Conservation (phyloP, 2,113 vertebrate genomes). For the Emberiza fucata region DNA sequence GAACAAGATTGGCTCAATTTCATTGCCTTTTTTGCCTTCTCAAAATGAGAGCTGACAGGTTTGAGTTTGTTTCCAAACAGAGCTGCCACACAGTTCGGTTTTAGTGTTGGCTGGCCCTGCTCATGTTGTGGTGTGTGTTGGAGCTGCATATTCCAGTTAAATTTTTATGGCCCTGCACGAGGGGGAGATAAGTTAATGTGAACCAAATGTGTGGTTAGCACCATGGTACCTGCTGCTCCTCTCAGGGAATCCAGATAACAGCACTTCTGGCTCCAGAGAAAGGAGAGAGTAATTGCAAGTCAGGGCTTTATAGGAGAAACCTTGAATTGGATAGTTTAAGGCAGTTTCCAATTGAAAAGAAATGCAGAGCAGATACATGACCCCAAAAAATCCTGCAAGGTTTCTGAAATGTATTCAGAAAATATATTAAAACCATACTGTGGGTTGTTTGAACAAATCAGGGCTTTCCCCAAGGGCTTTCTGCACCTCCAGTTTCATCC, state of each 20-base stretch:
- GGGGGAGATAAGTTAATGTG: slow-evolving; percentile 24
- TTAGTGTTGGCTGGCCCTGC: not conserved
- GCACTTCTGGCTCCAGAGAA: not conserved
- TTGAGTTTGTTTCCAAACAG: not conserved
- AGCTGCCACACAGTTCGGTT: not conserved
- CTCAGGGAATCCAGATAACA: not conserved
- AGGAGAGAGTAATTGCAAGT: not conserved
- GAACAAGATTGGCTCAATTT: not conserved
- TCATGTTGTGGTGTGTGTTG: not conserved
- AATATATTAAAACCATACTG: slow-evolving; percentile 41
- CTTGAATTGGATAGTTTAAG: not conserved
- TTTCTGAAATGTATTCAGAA: slow-evolving; percentile 26
- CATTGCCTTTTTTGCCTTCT: not conserved
- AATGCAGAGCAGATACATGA: not conserved
- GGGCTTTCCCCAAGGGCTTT: not conserved
- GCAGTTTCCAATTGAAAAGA: not conserved
- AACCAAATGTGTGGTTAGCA: slow-evolving; percentile 44
- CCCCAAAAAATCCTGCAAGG: not conserved
- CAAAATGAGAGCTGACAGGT: not conserved
- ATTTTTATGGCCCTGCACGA: slow-evolving; percentile 29
- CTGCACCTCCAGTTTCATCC: not conserved
- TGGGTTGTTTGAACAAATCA: slow-evolving; percentile 7
- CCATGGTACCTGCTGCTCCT: not conserved
- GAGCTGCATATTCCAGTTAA: slow-evolving; percentile 51
- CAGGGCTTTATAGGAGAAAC: not conserved